Base-by-base conservation (phyloP, 2,888 invertebrate genomes). In the Hirtodrosophila confusa region DNA sequence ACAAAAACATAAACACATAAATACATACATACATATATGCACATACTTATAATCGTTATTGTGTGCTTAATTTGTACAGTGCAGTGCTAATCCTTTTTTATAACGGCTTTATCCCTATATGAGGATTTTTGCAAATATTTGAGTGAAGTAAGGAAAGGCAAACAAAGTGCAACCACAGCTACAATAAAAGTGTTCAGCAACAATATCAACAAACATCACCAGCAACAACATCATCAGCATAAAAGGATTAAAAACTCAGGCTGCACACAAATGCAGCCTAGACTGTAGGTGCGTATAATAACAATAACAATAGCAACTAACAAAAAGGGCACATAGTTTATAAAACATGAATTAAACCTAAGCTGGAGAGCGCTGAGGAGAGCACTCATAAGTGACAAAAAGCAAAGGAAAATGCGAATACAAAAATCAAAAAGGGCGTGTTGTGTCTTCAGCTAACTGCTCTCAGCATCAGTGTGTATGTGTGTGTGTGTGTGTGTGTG, bases 401-500 rank as follows among this genome's bases (percentile, higher is more conserved):
- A 12, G 31, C 3, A 37, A 45, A 48, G 27, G 27, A 53, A 63
- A 72, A 61, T 53, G 55, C 51, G 62, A 72, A 67, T 65, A 78
- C 66, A 72, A 75, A 69, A 78, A 70, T 75, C 74, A 69, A 79
- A 79, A 78, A 79, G 80, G 78, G 78, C 78, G 78, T 79, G 78
- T 80, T 77, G 80, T 75, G 75, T 77, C 66, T 73, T 69, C 69
- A 63, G 63, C 62, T 17, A 65, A 75, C 70, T 67, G 62, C 71
- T 64, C 61, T 73, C 62, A 58, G 57, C 43, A 47, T 53, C 50
- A 31, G 44, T 43, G 6, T 54, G 53, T 17, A 23, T 40, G 24
- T 67, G 39, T 41, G 39, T 36, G 35, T 54, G 12, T 48, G 37
- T 41, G 24, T 43, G 37, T 47, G 27, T 48, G 33, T 56, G 45